Base-by-base conservation (phyloP, 1,140 invertebrate species). In the Brachionus sp. region DNA sequence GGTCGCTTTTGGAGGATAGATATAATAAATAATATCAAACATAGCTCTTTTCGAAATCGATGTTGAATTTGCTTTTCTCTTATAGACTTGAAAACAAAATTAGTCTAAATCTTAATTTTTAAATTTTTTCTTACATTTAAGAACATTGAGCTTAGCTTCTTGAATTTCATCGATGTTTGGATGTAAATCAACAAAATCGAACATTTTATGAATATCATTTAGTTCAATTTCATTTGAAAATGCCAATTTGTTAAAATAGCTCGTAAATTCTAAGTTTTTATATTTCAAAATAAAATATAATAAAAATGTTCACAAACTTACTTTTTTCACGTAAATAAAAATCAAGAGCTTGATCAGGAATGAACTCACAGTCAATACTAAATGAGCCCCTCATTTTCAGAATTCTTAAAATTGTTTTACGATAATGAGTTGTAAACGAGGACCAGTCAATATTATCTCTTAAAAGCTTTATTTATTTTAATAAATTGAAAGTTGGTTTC, bases 11-110 rank as follows among this genome's bases (percentile, higher is more conserved):
- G 88, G 88, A 29, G 85, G 85, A 83, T 88, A 89, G 66, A 89
- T 87, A 57, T 88, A 86, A 75, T 87, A 89, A 16, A 87, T 70
- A 0, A 88, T 80, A 66, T 88, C 87, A 64, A 88, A 77, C 13
- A 86, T 84, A 57, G 88, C 87, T 33, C 85, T 83, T 82, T 88
- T 87, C 66, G 84, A 84, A 53, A 89, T 84, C 10, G 86, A 86
- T 25, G 29, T 80, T 62, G 77, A 77, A 35, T 23, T 84, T 82
- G 44, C 84, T 86, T 75, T 84, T 85, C 12, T 84, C 19, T 46
- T 84, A 35, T 82, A 86, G 84, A 84, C 86, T 86, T 86, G 23
- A 16, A 86, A 64, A 77, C 42, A 53, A 33, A 70, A 16, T 19
- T 16, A 35, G 25, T 37, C 1, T 13, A 42, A 35, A 23, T 7